Percentiles rank a stretch among this genome's conserved stretches.
These are phyloP conservation scores for Spodoptera litura DNA, from an alignment of 1,140 invertebrate genomes.

Conservation along the genomic window DNA sequence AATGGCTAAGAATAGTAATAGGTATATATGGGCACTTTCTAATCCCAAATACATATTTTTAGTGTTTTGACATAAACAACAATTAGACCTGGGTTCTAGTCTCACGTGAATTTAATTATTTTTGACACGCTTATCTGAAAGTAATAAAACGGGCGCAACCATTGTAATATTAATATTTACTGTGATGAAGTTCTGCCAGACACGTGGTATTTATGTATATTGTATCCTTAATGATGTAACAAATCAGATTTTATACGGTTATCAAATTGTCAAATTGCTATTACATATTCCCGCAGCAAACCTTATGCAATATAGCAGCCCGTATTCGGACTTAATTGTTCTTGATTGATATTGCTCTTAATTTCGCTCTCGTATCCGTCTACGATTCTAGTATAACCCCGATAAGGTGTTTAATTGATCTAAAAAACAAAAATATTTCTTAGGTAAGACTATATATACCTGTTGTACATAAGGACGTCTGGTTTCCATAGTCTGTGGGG, in stretches of 20 bases:
- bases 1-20: constrained; percentile 24
- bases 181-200: neutral
- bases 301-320: neutral
- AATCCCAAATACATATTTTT: constrained; percentile 13
- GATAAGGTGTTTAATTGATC: neutral
- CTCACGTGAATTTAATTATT: neutral
- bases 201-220: too few relatives aligned
- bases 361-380: neutral
- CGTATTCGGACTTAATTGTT: constrained; percentile 15
- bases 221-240: too few relatives aligned
- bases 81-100: constrained; percentile 3
- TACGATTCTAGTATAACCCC: neutral
- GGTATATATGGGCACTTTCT: constrained; percentile 19
- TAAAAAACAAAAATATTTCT: too few relatives aligned
- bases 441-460: constrained; percentile 86
- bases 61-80: constrained; percentile 2
- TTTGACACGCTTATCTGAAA: neutral
- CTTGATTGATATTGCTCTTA: constrained; percentile 24
- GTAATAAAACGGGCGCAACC: neutral
- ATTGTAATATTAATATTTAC: neutral
- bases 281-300: neutral
- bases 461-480: constrained; percentile 99
- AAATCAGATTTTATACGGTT: too few relatives aligned
- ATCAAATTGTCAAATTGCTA: constrained; percentile 3
- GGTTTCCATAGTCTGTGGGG: constrained; percentile 99